These are phyloP conservation scores for Ptilonorhynchus violaceus DNA, from an alignment of 2,113 vertebrate species.

Conservation along the genomic window DNA sequence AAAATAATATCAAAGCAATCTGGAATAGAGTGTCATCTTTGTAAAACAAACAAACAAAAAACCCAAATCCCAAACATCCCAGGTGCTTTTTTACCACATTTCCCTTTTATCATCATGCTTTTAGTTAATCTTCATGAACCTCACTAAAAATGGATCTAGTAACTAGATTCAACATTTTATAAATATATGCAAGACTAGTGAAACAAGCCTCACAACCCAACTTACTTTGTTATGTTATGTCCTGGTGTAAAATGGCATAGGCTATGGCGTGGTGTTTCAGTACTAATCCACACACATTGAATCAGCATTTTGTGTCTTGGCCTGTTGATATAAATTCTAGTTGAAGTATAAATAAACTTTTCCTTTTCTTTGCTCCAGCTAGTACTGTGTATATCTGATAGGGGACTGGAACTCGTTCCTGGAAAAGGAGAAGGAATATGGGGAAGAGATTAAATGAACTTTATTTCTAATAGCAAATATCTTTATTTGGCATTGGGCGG, in stretches of 20 bases:
- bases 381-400: conserved; percentile 14
- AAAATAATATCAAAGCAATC: neutral
- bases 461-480: neutral
- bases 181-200: neutral
- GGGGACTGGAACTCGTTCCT: neutral
- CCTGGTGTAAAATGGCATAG: neutral
- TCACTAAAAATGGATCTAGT: neutral
- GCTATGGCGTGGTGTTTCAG: neutral
- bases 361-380: conserved; percentile 29
- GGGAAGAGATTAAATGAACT: conserved; percentile 26
- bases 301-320: conserved; percentile 4
- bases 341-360: conserved; percentile 40
- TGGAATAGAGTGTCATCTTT: neutral
- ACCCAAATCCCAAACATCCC: fast-evolving
- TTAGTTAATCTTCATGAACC: neutral
- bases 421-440: conserved; percentile 1
- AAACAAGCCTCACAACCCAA: neutral
- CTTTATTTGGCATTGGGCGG: neutral
- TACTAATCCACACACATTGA: neutral
- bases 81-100: neutral
- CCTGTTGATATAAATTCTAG: neutral
- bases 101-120: neutral
- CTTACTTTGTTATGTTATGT: neutral
- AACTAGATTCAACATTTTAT: neutral
- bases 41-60: neutral